Base-by-base conservation (phyloP, 2,113 vertebrate species). In the Dascyllus trimaculatus region DNA sequence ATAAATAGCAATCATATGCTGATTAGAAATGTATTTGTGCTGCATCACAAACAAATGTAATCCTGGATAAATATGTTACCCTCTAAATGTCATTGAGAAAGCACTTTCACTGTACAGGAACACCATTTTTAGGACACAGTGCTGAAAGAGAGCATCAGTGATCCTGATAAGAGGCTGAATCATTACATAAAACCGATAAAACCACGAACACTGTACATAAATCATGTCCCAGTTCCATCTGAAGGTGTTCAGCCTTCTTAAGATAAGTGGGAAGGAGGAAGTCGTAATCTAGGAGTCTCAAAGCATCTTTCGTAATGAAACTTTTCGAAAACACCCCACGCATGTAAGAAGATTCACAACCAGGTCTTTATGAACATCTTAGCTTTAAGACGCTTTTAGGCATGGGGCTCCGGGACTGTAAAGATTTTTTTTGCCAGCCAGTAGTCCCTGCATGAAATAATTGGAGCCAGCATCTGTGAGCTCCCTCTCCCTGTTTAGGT, bases 381-480 rank as follows among this genome's bases (percentile, higher is more conserved):
- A 21, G 57, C 49, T 52, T 54, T 29, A 26, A 74, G 48, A 48
- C 67, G 56, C 38, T 85, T 70, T 72, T 32, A 70, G 38, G 45
- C 38, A 61, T 67, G 17, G 19, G 61, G 25, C 45, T 26, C 35
- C 4, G n/a, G n/a, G n/a, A 49, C 60, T 80, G 17, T 75, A 56
- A 32, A 65, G 48, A 60, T 40, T 64, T 71, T 35, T 49, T 25
- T 49, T 32, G 48, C 26, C 14, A 56, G 71, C 38, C 4, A 13
- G 21, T 40, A 53, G 15, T 49, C 59, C 10, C 45, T 61, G n/a
- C 35, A 22, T 80, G 62, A 75, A 82, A 84, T 88, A 90, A 90
- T 84, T 86, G 74, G 72, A 63, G 21, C 10, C 24, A 68, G 76
- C 46, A 71, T 85, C 70, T 79, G 76, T 68, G 76, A 81, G 63